These are phyloP conservation scores for Macrophya alboannulata DNA, from an alignment of 2,888 invertebrate genomes.

Conservation along the genomic window DNA sequence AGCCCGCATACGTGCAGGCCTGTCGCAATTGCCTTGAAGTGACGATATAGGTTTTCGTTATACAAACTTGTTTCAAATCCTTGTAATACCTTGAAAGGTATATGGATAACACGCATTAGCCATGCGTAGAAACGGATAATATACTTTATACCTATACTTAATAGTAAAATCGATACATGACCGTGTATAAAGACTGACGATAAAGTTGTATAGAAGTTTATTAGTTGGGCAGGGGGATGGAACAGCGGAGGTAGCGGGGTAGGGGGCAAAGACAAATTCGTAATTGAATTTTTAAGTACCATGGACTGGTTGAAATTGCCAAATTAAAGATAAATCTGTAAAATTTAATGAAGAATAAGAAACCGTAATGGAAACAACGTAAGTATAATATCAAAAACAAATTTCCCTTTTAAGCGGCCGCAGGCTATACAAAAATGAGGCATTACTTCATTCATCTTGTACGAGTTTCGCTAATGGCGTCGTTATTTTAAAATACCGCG, in stretches of 20 bases:
- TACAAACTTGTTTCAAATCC: not conserved
- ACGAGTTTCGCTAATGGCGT: constrained; percentile 77
- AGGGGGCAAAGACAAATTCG: constrained; percentile 28
- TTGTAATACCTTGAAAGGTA: not conserved
- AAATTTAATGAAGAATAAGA: constrained; percentile 54
- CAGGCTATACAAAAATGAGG: constrained; percentile 68
- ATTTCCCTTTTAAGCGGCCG: constrained; percentile 69
- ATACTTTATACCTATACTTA: not conserved
- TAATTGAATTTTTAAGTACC: constrained; percentile 49
- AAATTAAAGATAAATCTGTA: constrained; percentile 50
- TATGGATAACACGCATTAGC: not conserved
- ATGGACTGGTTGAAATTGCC: constrained; percentile 49
- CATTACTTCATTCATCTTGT: constrained; percentile 75
- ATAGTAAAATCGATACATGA: not conserved
- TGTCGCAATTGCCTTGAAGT: not conserved
- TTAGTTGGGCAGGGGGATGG: not conserved
- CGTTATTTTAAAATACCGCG: constrained; percentile 79
- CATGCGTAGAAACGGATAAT: not conserved
- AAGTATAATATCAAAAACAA: constrained; percentile 72
- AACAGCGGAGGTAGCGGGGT: not conserved
- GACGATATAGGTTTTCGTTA: not conserved
- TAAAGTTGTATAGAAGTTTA: not conserved
- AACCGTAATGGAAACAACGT: constrained; percentile 53
- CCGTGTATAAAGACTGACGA: not conserved
- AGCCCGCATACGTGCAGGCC: not conserved